Base-by-base conservation (phyloP, 2,113 vertebrate species). In the Odontophorus gujanensis region DNA sequence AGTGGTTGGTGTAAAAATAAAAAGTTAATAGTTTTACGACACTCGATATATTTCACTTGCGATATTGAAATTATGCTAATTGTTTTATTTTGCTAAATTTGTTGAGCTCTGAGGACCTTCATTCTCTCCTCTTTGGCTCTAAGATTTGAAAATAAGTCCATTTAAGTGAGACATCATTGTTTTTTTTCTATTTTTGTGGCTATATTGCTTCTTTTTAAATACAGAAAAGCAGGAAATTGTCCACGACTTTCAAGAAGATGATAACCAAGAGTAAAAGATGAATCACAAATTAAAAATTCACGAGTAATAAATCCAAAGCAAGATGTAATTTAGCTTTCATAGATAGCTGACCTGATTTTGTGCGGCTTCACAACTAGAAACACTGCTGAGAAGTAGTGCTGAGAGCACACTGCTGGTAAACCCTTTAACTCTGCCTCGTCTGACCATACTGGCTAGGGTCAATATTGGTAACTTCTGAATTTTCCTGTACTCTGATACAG, bases 31-130 rank as follows among this genome's bases (percentile, higher is more conserved):
- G 81, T 68, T 67, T 81, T 38, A 81, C 76, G 51, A 67, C 47
- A 90, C 80, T 82, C n/a, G n/a, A n/a, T n/a, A n/a, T n/a, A n/a
- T n/a, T n/a, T n/a, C n/a, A n/a, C n/a, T n/a, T n/a, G n/a, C n/a
- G n/a, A n/a, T n/a, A n/a, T 38, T 53, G 42, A 67, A 84, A 78
- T 86, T 42, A 38, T 59, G 51, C 67, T 81, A 34, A 45, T 77
- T 34, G 58, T 94, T 87, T 90, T 90, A 48, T 59, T 92, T 95
- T 84, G 43, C 47, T 50, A 86, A 32, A 68, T 89, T 38, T 62
- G 36, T n/a, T 93, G 58, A 34, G 30, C 10, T 40, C 26, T 24
- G 7, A 77, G 76, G 40, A 76, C 58, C 36, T 67, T 85, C 82
- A 10, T 45, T 8, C 9, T 78, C 25, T 87, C 32, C 8, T 81